phyloP scores from a whole-genome alignment of 2,888 invertebrate species.

The Mesorhabditis belari region DNA sequence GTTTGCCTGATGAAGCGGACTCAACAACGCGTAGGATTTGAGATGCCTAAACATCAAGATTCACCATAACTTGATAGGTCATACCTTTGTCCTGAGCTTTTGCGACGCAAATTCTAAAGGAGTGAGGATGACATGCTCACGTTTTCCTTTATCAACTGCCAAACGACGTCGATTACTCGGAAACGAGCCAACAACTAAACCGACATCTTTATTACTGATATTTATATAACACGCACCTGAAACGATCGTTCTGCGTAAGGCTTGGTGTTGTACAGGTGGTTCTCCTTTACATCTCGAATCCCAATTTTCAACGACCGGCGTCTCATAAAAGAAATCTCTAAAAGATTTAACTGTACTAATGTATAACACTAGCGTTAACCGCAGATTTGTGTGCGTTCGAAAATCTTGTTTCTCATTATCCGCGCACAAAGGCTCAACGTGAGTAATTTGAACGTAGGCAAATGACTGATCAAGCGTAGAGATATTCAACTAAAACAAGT shows the following conservation, averaged over 20 bases:
- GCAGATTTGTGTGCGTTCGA: constrained; percentile 18
- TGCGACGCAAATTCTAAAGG: constrained; percentile 93
- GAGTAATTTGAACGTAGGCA: constrained; percentile 74
- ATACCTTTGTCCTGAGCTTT: constrained; percentile 65
- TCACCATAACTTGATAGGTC: too few species aligned
- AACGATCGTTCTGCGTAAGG: constrained; percentile 22
- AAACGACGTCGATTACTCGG: constrained; percentile 88
- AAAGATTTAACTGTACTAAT: too few species aligned
- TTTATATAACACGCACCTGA: too few species aligned
- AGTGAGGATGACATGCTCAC: constrained; percentile 70
- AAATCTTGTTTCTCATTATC: constrained; percentile 65
- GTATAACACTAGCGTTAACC: constrained; percentile 3
- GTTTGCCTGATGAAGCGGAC: constrained; percentile 20
- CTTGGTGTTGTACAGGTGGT: constrained; percentile 24
- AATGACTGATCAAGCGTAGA: constrained; percentile 19
- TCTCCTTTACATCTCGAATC: constrained; percentile 4
- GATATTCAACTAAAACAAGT: constrained; percentile 25
- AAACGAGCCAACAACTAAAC: constrained; percentile 75
- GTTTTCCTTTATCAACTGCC: constrained; percentile 60
- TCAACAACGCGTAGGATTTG: constrained; percentile 10
- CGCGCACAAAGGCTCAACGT: constrained; percentile 77
- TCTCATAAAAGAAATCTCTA: neutral
- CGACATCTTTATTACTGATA: too few species aligned
- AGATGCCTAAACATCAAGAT: constrained; percentile 15
- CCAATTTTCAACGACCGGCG: constrained; percentile 3